These are phyloP conservation scores for Ametastegia equiseti DNA, from an alignment of 2,888 invertebrate genomes.

Conservation along the genomic window DNA sequence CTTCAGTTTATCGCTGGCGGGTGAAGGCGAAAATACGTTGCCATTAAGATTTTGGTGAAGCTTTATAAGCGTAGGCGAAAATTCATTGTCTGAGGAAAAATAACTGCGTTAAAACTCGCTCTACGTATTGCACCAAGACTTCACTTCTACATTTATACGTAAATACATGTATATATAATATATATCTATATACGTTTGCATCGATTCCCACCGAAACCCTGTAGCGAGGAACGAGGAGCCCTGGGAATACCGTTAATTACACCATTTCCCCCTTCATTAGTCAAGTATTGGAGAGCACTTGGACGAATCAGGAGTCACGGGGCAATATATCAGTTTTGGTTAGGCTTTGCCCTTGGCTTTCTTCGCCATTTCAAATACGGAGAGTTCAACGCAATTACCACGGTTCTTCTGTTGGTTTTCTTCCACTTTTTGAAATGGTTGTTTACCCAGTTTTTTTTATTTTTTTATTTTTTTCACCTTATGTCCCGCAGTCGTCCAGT, in stretches of 20 bases:
- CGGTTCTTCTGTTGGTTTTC: neutral
- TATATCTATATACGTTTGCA: neutral
- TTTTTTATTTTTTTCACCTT: neutral
- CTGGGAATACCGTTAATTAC: constrained; percentile 43
- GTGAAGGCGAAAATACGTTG: neutral
- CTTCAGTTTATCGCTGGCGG: neutral
- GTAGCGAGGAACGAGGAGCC: constrained; percentile 9
- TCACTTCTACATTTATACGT: neutral
- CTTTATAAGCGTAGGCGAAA: neutral
- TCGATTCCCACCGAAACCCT: constrained; percentile 35
- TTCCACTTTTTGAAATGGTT: neutral
- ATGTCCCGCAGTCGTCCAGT: no score
- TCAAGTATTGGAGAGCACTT: constrained; percentile 42
- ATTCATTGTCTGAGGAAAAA: neutral
- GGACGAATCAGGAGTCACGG: constrained; percentile 35
- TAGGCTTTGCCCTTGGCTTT: constrained; percentile 9
- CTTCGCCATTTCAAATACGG: neutral
- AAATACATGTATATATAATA: neutral
- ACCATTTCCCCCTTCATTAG: constrained; percentile 45
- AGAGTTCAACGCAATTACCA: constrained; percentile 33
- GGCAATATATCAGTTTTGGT: constrained; percentile 40
- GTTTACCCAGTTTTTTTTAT: neutral
- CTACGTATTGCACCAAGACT: neutral
- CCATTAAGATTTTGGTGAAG: neutral
- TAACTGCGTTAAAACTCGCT: neutral